Percentiles rank a stretch among this genome's conserved stretches.
Conservation (phyloP, 2,888 invertebrate genomes). For the Lasioglossum morio region DNA sequence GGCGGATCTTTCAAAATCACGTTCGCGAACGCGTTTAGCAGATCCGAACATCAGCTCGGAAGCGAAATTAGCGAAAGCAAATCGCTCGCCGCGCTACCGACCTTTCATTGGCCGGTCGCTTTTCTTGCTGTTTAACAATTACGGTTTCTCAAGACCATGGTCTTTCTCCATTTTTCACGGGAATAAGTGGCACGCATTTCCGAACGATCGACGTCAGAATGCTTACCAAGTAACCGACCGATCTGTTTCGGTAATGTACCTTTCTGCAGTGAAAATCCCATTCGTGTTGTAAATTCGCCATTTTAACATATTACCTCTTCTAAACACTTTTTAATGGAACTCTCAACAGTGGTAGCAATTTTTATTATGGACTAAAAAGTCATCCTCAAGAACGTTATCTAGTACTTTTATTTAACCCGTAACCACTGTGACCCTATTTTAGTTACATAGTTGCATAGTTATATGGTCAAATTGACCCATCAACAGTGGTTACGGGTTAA, state of each 20-base stretch:
- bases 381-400: too few species aligned
- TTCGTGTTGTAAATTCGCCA: not conserved
- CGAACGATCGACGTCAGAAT: not conserved
- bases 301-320: too few species aligned
- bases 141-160: not conserved
- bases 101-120: slow-evolving; percentile 44
- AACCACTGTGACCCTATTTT: too few species aligned
- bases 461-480: too few species aligned
- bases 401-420: too few species aligned
- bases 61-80: slow-evolving; percentile 52
- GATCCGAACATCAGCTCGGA: slow-evolving; percentile 38
- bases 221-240: not conserved
- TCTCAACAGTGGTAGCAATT: too few species aligned
- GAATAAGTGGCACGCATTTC: slow-evolving; percentile 1
- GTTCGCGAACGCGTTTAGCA: slow-evolving; percentile 32
- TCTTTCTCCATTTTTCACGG: not conserved
- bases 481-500: too few species aligned
- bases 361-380: too few species aligned
- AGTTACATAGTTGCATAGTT: too few species aligned
- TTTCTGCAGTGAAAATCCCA: not conserved
- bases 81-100: slow-evolving; percentile 29
- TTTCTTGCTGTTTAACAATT: slow-evolving; percentile 28
- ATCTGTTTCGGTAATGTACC: not conserved
- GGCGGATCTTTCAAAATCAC: slow-evolving; percentile 43
- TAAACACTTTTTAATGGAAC: too few species aligned